These are phyloP conservation scores for Pica pica DNA, from an alignment of 2,113 vertebrate species.

Conservation along the genomic window DNA sequence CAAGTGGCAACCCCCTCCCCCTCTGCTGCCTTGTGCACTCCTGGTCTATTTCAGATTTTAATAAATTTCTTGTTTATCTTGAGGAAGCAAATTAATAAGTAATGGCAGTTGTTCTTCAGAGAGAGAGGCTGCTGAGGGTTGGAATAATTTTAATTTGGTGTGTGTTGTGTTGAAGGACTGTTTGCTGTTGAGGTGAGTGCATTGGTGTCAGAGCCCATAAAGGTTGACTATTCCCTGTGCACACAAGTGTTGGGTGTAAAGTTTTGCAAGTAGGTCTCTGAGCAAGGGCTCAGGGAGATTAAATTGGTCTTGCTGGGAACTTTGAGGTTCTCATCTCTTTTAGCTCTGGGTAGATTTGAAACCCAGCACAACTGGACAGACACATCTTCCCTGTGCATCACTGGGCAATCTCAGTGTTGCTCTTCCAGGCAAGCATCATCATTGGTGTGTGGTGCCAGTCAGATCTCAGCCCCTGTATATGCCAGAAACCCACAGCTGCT, in stretches of 20 bases:
- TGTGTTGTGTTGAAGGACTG: background rate
- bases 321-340: background rate
- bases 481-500: background rate
- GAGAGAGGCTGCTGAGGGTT: background rate
- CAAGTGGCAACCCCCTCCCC: background rate
- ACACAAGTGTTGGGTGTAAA: background rate
- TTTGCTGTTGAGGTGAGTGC: background rate
- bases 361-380: background rate
- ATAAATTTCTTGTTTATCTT: background rate
- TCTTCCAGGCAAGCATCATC: accelerated
- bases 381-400: background rate
- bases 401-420: background rate
- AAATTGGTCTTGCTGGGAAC: background rate
- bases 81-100: slow-evolving; percentile 14
- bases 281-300: background rate
- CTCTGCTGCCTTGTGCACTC: background rate
- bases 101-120: background rate
- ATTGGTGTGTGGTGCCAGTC: accelerated
- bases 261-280: background rate
- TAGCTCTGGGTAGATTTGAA: background rate
- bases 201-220: accelerated
- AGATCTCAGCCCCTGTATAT: background rate
- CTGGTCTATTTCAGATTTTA: background rate
- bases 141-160: accelerated
- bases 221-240: background rate